Conservation (phyloP, 2,888 invertebrate genomes). For the Ochropleura leucogaster region DNA sequence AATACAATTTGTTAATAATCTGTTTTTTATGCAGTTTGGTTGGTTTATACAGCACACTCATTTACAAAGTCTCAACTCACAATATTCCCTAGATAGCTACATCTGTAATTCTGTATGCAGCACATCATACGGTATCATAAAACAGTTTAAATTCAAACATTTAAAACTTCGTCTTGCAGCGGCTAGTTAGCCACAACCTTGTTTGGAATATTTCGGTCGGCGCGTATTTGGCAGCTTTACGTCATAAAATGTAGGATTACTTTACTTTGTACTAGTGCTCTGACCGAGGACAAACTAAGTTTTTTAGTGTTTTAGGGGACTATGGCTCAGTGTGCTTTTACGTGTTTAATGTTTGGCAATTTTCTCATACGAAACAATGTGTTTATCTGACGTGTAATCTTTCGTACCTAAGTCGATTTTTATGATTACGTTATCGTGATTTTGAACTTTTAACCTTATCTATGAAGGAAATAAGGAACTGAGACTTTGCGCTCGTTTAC, state of each 20-base stretch:
- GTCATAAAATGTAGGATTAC: constrained; percentile 60
- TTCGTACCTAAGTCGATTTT: neutral
- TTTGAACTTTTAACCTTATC: neutral
- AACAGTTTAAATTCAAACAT: constrained; percentile 63
- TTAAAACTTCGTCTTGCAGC: constrained; percentile 62
- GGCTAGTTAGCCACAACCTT: constrained; percentile 59
- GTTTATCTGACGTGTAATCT: neutral
- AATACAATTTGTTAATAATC: neutral
- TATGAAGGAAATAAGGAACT: neutral
- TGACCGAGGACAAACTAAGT: constrained; percentile 42
- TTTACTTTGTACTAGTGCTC: constrained; percentile 54
- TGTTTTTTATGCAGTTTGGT: neutral
- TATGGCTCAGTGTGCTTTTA: constrained; percentile 12
- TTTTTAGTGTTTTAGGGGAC: constrained; percentile 30
- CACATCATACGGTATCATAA: constrained; percentile 54
- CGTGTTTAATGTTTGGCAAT: constrained; percentile 7
- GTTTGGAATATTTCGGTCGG: constrained; percentile 55
- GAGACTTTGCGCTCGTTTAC: neutral
- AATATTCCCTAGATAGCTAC: constrained; percentile 23
- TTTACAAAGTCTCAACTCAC: constrained; percentile 32
- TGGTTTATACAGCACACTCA: neutral
- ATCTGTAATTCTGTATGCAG: constrained; percentile 41
- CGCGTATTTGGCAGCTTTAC: constrained; percentile 51
- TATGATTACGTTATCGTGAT: neutral
- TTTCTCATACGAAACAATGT: neutral